Conservation (phyloP, 2,797 vertebrate species). For the Artibeus jamaicensis region DNA sequence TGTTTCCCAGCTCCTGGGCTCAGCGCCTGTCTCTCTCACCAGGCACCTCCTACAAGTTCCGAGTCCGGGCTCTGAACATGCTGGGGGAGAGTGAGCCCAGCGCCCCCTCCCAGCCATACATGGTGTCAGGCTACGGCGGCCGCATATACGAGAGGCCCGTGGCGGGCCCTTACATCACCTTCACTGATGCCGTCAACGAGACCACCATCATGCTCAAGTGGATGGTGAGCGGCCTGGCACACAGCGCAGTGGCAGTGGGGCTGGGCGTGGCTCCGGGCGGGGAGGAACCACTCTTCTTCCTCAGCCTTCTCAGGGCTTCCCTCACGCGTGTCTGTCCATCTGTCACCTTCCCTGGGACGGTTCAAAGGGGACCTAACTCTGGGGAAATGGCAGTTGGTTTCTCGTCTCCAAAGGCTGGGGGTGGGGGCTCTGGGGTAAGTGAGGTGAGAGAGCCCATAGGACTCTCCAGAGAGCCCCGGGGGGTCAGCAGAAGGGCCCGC, state of each 20-base stretch:
- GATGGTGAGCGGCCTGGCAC: slow-evolving; percentile 87
- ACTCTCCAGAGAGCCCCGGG: not conserved
- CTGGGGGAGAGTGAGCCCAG: slow-evolving; percentile 96
- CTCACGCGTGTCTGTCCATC: not conserved
- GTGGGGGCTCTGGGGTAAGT: not conserved
- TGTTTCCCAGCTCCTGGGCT: not conserved
- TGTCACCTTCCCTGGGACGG: not conserved
- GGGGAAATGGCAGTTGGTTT: not conserved
- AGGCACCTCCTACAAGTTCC: slow-evolving; percentile 97
- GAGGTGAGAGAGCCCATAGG: not conserved
- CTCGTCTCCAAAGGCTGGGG: not conserved
- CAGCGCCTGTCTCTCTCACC: not conserved
- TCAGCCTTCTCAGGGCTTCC: not conserved
- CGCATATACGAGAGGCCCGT: slow-evolving; percentile 91
- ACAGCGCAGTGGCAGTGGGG: accelerated
- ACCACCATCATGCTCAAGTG: slow-evolving; percentile 98
- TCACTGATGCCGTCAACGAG: slow-evolving; percentile 97
- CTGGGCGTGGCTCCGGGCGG: accelerated
- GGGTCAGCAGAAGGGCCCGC: not conserved
- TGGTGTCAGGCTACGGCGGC: slow-evolving; percentile 91
- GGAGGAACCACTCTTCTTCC: not conserved
- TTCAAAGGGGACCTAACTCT: not conserved
- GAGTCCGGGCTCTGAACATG: slow-evolving; percentile 95
- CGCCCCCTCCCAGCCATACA: slow-evolving; percentile 92
- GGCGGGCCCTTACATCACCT: slow-evolving; percentile 97